Percentiles rank a stretch among this genome's conserved stretches.
These are phyloP conservation scores for Drosophila acutilabella DNA, from an alignment of 2,888 invertebrate species.

Conservation along the genomic window DNA sequence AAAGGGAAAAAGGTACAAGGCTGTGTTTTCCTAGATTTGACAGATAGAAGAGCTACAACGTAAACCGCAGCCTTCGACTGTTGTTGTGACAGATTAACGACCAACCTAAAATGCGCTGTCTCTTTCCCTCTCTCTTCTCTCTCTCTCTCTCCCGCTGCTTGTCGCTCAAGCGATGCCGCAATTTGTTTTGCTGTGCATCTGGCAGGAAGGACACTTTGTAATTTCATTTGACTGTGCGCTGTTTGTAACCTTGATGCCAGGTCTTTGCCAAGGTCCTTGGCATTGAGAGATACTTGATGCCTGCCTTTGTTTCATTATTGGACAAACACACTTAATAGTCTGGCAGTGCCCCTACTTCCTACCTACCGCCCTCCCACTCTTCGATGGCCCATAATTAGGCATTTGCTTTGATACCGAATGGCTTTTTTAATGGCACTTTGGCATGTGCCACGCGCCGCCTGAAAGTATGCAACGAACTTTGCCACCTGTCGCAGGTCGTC, in stretches of 20 bases:
- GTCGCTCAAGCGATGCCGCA: conserved; percentile 42
- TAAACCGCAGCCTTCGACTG: conserved; percentile 39
- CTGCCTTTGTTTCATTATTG: conserved; percentile 29
- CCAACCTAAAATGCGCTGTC: conserved; percentile 4
- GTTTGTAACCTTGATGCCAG: conserved; percentile 45
- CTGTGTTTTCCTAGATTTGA: conserved; percentile 26
- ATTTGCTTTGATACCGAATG: conserved; percentile 67
- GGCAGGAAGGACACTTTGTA: conserved; percentile 64
- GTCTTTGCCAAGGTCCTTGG: conserved; percentile 26
- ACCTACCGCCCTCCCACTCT: neutral
- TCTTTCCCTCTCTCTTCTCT: neutral
- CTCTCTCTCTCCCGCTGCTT: conserved; percentile 3
- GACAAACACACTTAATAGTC: conserved; percentile 31
- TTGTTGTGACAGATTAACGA: conserved; percentile 52
- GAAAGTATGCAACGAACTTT: conserved; percentile 43
- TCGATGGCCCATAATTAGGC: conserved; percentile 55
- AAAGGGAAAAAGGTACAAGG: conserved; percentile 3
- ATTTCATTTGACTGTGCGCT: conserved; percentile 56
- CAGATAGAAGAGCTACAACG: conserved; percentile 26
- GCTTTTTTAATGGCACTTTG: conserved; percentile 53
- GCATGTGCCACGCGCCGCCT: conserved; percentile 22
- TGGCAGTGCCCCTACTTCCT: neutral
- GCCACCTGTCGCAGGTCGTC: conserved; percentile 52
- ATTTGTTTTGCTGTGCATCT: conserved; percentile 50
- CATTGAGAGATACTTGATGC: conserved; percentile 35